Conservation (phyloP, 2,888 invertebrate genomes). For the Saturnia japonica region DNA sequence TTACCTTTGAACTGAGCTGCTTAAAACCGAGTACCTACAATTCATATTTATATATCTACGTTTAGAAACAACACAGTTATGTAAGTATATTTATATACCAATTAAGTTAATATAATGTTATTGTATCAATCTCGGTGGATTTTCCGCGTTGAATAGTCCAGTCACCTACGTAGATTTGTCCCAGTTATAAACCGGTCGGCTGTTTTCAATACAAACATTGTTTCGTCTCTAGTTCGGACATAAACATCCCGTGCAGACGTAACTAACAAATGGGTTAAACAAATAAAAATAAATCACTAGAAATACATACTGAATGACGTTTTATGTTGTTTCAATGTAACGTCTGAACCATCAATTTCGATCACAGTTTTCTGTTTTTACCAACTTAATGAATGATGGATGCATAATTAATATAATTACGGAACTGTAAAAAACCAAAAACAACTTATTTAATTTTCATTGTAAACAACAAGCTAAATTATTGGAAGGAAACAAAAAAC, state of each 20-base stretch:
- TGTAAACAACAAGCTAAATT: too few relatives aligned
- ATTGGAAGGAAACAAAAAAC: too few relatives aligned
- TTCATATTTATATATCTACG: background rate
- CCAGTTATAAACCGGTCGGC: conserved; percentile 45
- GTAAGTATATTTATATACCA: conserved; percentile 22
- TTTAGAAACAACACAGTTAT: background rate
- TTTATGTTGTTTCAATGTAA: conserved; percentile 38
- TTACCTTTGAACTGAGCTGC: too few relatives aligned
- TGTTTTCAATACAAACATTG: conserved; percentile 70
- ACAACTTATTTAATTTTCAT: too few relatives aligned
- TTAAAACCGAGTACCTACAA: too few relatives aligned
- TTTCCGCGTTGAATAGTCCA: conserved; percentile 30
- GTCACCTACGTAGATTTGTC: conserved; percentile 48
- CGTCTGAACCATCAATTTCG: background rate
- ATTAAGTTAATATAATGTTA: conserved; percentile 51
- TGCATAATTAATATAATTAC: too few relatives aligned
- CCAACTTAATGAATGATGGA: too few relatives aligned
- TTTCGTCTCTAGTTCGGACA: conserved; percentile 48
- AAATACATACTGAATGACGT: conserved; percentile 47
- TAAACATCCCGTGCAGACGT: conserved; percentile 67
- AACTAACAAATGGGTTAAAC: conserved; percentile 64
- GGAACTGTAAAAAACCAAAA: too few relatives aligned
- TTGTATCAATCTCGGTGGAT: conserved; percentile 44
- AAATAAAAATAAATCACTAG: conserved; percentile 59
- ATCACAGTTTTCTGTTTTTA: background rate